These are phyloP conservation scores for Pollenia labialis DNA, from an alignment of 2,888 invertebrate species.

Conservation along the genomic window DNA sequence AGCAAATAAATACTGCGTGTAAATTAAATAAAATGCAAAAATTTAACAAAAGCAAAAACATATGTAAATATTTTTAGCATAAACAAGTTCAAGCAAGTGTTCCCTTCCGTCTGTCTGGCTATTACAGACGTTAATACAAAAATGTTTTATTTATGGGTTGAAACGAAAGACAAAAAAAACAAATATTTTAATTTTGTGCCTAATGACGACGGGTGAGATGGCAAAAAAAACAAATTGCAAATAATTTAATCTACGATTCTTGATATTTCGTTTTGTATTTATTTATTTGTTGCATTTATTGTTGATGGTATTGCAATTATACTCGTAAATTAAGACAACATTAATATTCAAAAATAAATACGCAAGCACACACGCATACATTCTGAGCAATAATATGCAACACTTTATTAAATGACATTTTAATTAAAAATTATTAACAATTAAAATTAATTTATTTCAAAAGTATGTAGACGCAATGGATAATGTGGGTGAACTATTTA, in stretches of 20 bases:
- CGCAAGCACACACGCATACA: not conserved
- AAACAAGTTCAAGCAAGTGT: conserved; percentile 16
- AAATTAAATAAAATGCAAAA: conserved; percentile 42
- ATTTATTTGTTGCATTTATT: not conserved
- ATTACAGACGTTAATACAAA: conserved; percentile 6
- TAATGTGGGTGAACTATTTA: conserved; percentile 57
- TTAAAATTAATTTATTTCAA: conserved; percentile 62
- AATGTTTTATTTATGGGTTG: conserved; percentile 62
- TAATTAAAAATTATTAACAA: conserved; percentile 70
- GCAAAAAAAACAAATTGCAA: conserved; percentile 64
- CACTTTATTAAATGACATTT: conserved; percentile 67
- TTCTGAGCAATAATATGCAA: conserved; percentile 41
- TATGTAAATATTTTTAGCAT: conserved; percentile 45
- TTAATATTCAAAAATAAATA: conserved; percentile 22
- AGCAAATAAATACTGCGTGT: conserved; percentile 12
- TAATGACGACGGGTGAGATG: conserved; percentile 1
- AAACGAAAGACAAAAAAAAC: not conserved
- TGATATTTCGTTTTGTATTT: conserved; percentile 23
- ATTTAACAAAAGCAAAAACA: conserved; percentile 2
- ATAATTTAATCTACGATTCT: conserved; percentile 54
- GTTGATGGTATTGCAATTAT: conserved; percentile 17
- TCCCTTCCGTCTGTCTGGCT: not conserved
- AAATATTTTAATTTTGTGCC: conserved; percentile 9
- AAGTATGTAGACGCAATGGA: conserved; percentile 54
- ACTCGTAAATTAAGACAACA: conserved; percentile 32